Base-by-base conservation (phyloP, 2,797 vertebrate species). In the Ispidina picta region DNA sequence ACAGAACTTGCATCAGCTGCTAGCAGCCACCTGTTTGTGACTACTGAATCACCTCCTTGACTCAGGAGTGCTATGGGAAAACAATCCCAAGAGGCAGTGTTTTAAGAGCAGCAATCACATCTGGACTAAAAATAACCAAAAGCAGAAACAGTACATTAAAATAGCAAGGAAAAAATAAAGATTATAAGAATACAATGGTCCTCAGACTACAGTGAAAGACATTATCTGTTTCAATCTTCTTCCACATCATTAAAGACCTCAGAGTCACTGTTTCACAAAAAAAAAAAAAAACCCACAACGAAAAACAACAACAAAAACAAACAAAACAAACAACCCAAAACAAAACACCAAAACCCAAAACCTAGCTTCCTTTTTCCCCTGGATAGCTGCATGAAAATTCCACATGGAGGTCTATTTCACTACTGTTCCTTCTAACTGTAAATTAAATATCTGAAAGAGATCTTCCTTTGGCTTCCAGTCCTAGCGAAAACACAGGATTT, bases 401-500 rank as follows among this genome's bases (percentile, higher is more conserved):
- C 66, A 62, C 31, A 75, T 8, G 26, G 75, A 93, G n/a, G 60
- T 88, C 46, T 76, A 70, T 73, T 95, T 94, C 89, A 77, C 89
- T 95, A 88, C 75, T 85, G 80, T 69, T 93, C 94, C 77, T 94
- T 96, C 88, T 92, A 94, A 94, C 31, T 74, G 83, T 83, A 95
- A 96, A 79, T 62, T 15, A 39, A 83, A 68, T 94, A 96, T 93
- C 91, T 95, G 83, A 87, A 88, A 96, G 91, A 80, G 69, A 88
- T 92, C 84, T 91, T 84, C 72, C 56, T 83, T 96, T 95, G 94
- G 91, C 95, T 96, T 78, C 8, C 10, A 92, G 94, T 76, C 85
- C 86, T 93, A 82, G 82, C 75, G 37, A 96, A 91, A 97, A 96
- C 74, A 66, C 31, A 94, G 31, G 64, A 58, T 83, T 96, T 95